These are phyloP conservation scores for Myiotriccus ornatus DNA, from an alignment of 2,797 vertebrate species.

Conservation along the genomic window DNA sequence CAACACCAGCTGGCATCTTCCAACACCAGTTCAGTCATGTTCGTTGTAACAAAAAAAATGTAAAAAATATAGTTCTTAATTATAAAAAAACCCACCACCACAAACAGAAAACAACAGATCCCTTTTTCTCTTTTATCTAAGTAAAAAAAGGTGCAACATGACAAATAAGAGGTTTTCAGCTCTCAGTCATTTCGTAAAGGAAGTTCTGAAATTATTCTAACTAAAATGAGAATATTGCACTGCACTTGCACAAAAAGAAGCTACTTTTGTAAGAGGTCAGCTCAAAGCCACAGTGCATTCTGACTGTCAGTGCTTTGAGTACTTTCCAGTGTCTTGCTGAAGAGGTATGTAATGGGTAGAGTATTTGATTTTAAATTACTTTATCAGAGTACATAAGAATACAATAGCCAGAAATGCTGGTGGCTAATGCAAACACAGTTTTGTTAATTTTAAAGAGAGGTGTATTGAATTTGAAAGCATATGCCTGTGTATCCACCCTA, in stretches of 20 bases:
- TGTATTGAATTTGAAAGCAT: constrained; percentile 1
- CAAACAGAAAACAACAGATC: neutral
- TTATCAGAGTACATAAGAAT: neutral
- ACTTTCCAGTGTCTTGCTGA: neutral
- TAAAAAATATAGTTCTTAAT: neutral
- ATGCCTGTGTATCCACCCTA: neutral
- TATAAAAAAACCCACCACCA: neutral
- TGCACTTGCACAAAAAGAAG: neutral
- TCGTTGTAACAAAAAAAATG: neutral
- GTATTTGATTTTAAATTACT: neutral
- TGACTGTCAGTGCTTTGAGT: neutral
- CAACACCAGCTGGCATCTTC: neutral
- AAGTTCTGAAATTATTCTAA: neutral
- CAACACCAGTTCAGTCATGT: neutral
- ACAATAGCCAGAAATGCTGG: neutral
- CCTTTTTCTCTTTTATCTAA: neutral
- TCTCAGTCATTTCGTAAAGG: neutral
- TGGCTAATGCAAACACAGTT: neutral
- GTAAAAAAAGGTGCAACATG: neutral
- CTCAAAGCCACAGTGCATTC: neutral
- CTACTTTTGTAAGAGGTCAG: neutral
- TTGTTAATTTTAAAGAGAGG: neutral
- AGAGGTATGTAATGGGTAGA: neutral
- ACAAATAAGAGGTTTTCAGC: neutral
- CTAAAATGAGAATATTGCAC: neutral